phyloP scores from a whole-genome alignment of 2,113 vertebrate species.

The Antechinus stuartii region DNA sequence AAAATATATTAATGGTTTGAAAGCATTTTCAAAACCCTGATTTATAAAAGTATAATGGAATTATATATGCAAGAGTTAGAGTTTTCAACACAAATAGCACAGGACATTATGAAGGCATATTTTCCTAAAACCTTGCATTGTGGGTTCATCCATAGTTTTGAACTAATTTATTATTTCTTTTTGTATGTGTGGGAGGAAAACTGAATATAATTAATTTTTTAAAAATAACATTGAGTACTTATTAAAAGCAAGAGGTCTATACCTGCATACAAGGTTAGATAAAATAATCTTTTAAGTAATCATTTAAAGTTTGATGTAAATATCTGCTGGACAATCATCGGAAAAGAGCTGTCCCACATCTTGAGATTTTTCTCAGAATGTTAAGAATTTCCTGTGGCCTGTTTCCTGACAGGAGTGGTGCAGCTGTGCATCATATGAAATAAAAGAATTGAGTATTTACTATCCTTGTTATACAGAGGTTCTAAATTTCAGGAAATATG shows the following conservation, averaged over 20 bases:
- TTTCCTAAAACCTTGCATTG: constrained; percentile 70
- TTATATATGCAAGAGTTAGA: constrained; percentile 88
- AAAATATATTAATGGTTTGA: constrained; percentile 92
- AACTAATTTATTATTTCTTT: constrained; percentile 69
- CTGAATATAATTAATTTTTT: constrained; percentile 47
- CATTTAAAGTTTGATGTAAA: constrained; percentile 74
- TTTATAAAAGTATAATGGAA: constrained; percentile 89
- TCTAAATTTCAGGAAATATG: constrained; percentile 62
- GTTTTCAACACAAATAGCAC: constrained; percentile 82
- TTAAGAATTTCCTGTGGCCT: constrained; percentile 81
- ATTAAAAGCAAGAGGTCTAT: constrained; percentile 67
- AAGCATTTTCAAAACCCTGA: constrained; percentile 91
- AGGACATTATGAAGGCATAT: constrained; percentile 74
- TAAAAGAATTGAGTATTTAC: constrained; percentile 60
- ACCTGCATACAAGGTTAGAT: constrained; percentile 67
- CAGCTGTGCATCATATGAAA: constrained; percentile 75
- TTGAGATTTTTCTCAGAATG: constrained; percentile 82
- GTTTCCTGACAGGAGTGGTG: constrained; percentile 65
- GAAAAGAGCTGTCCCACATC: constrained; percentile 74
- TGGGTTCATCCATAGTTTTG: constrained; percentile 70
- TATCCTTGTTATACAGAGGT: constrained; percentile 65
- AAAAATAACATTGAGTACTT: constrained; percentile 46
- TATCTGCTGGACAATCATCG: constrained; percentile 70
- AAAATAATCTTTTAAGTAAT: constrained; percentile 66
- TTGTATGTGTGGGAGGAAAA: constrained; percentile 71